Conservation (phyloP, 2,113 vertebrate species). For the Butorides virescens region DNA sequence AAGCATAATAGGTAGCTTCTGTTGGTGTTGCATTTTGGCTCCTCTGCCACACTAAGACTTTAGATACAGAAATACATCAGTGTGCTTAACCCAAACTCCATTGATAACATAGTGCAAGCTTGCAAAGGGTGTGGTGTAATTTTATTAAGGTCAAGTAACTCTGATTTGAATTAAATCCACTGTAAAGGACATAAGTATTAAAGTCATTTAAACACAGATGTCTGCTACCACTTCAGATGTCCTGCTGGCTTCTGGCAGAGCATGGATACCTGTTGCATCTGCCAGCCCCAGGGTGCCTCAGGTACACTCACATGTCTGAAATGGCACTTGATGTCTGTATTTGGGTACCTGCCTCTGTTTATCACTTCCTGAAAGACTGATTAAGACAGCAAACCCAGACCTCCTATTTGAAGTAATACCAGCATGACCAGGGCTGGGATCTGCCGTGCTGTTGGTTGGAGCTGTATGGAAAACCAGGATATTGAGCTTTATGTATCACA, state of each 20-base stretch:
- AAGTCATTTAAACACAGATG: accelerated
- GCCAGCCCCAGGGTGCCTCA: background rate
- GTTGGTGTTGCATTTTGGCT: background rate
- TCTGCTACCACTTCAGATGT: background rate
- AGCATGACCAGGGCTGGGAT: background rate
- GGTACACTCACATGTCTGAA: background rate
- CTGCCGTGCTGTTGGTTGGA: background rate
- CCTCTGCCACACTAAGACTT: background rate
- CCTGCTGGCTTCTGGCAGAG: background rate
- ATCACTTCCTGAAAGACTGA: background rate
- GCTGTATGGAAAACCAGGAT: accelerated
- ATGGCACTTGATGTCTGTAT: background rate
- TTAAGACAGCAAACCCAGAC: background rate
- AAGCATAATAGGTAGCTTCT: background rate
- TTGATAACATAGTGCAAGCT: background rate
- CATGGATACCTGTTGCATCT: background rate
- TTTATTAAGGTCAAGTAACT: background rate
- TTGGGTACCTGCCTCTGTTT: background rate
- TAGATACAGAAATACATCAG: background rate
- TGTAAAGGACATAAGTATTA: background rate
- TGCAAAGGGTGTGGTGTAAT: background rate
- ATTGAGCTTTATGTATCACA: accelerated
- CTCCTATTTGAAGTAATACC: background rate
- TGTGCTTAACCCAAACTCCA: background rate
- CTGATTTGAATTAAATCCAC: background rate